Evolutionary conservation across 2,888 invertebrate species (phyloP).

Genomic region (Andrena bicolor): DNA sequence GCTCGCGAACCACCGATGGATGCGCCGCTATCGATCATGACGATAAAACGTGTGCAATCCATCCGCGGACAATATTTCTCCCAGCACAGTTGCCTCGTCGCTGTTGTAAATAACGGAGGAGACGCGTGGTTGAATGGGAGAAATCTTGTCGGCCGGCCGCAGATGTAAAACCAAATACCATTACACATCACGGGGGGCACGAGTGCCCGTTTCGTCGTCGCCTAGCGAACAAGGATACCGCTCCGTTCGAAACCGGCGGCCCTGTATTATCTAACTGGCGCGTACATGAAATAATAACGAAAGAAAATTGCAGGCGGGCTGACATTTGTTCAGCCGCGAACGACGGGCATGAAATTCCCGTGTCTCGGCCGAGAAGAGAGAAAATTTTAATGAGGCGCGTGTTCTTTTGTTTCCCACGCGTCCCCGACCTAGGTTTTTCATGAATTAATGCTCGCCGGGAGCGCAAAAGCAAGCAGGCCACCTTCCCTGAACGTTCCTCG

Average conservation of each 20-base stretch:
- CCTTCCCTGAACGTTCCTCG: not conserved
- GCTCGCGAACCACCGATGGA: slow-evolving; percentile 18
- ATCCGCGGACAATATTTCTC: slow-evolving; percentile 19
- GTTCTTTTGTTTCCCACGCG: slow-evolving; percentile 21
- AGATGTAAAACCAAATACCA: not conserved
- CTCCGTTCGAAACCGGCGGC: not conserved
- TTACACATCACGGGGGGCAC: not conserved
- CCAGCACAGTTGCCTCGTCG: not conserved
- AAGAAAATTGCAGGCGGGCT: not conserved
- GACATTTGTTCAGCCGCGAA: not conserved
- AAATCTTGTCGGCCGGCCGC: slow-evolving; percentile 4
- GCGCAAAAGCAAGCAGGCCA: slow-evolving; percentile 19
- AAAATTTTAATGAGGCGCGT: slow-evolving; percentile 33
- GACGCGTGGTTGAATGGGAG: not conserved
- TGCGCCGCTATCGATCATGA: slow-evolving; percentile 41
- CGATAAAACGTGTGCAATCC: slow-evolving; percentile 47
- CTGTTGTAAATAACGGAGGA: not conserved
- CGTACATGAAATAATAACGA: not conserved
- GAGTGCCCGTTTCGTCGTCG: slow-evolving; percentile 8
- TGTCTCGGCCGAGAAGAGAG: not conserved
- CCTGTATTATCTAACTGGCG: not conserved
- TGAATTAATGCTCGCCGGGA: slow-evolving; percentile 44
- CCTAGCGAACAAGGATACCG: not conserved
- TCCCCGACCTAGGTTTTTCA: slow-evolving; percentile 7
- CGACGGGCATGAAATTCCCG: not conserved